These are phyloP conservation scores for human DNA, from an alignment of 2,113 vertebrate genomes.

Conservation along the genomic window GRCh38 chr9:15049501-15050000, in stretches of 20 bases:
- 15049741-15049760: background rate
- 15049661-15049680: background rate
- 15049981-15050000: too few relatives aligned
- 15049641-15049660: background rate
- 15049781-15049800: too few relatives aligned
- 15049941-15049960: too few relatives aligned
- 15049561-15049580: background rate
- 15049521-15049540: background rate
- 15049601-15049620: background rate
- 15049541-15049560: background rate
- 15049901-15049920: too few relatives aligned
- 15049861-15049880: too few relatives aligned
- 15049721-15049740: background rate
- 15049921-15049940: too few relatives aligned
- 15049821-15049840: too few relatives aligned
- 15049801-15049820: too few relatives aligned
- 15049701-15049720: background rate
- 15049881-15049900: too few relatives aligned
- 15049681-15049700: background rate
- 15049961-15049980: too few relatives aligned
- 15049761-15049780: too few relatives aligned
- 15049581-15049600: background rate
- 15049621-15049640: background rate
- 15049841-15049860: too few relatives aligned
- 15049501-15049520: background rate